These are phyloP conservation scores for Uropetala carovei DNA, from an alignment of 2,888 invertebrate genomes.

Conservation along the genomic window DNA sequence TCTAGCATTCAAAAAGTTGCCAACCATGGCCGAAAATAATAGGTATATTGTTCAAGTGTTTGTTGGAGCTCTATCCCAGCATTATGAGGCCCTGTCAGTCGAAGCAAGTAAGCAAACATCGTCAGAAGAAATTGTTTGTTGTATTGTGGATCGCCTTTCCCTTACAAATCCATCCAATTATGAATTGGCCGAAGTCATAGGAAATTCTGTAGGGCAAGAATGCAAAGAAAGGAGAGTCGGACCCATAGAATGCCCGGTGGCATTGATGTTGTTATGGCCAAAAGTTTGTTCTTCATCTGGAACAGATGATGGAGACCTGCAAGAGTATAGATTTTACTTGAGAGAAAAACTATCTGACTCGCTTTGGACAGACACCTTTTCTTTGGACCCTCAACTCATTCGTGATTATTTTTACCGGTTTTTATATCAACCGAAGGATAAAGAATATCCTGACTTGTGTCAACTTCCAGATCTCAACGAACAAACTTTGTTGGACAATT, in stretches of 20 bases:
- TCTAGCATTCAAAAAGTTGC: conserved; percentile 32
- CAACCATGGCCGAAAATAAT: conserved; percentile 76
- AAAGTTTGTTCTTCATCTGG: conserved; percentile 74
- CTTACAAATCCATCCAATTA: conserved; percentile 81
- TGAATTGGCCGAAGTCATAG: conserved; percentile 92
- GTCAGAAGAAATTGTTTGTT: conserved; percentile 93
- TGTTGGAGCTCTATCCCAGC: conserved; percentile 91
- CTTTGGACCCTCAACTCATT: conserved; percentile 93
- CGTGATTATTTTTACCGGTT: conserved; percentile 95
- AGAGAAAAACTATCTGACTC: conserved; percentile 90
- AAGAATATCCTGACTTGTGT: conserved; percentile 96
- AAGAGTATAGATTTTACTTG: conserved; percentile 84
- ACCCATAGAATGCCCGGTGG: conserved; percentile 87
- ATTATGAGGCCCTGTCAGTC: conserved; percentile 92
- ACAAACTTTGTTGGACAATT: conserved; percentile 92
- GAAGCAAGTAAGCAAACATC: conserved; percentile 95
- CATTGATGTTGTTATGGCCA: conserved; percentile 90
- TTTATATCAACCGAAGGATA: conserved; percentile 92
- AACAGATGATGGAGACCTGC: conserved; percentile 48
- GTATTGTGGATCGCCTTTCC: conserved; percentile 86
- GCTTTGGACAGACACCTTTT: conserved; percentile 91
- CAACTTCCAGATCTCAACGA: conserved; percentile 97
- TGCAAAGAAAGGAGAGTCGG: conserved; percentile 94
- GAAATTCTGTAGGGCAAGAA: conserved; percentile 90
- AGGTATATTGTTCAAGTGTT: conserved; percentile 89